These are phyloP conservation scores for Drosophila rhopaloa DNA, from an alignment of 1,140 invertebrate species.

Conservation along the genomic window DNA sequence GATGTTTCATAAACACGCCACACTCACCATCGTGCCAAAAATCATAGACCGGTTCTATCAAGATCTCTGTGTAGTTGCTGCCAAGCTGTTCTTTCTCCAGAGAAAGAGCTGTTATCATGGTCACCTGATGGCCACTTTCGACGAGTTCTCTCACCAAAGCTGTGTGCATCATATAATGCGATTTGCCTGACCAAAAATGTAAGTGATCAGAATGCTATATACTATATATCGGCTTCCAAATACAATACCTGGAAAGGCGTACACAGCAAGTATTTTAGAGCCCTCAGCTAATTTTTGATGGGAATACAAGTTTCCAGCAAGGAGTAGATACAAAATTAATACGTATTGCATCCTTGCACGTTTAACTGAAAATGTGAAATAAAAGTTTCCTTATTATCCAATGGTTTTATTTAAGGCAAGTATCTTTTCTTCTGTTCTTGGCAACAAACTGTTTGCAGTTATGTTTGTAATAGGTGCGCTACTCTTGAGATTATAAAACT, in stretches of 20 bases:
- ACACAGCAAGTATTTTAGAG: constrained; percentile 68
- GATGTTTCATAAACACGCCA: too few species aligned
- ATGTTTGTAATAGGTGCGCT: background rate
- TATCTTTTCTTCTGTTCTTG: background rate
- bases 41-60: constrained; percentile 77
- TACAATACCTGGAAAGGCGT: constrained; percentile 68
- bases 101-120: constrained; percentile 65
- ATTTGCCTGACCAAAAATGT: constrained; percentile 46
- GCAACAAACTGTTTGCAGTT: background rate
- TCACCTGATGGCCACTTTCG: constrained; percentile 69
- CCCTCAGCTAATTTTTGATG: background rate
- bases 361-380: background rate
- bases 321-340: constrained; percentile 23
- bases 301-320: background rate
- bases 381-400: background rate
- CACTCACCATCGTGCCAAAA: constrained; percentile 72
- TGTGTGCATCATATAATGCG: constrained; percentile 75
- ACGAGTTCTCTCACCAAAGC: constrained; percentile 68
- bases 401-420: background rate
- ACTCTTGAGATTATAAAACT: background rate
- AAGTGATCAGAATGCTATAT: background rate
- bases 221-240: background rate
- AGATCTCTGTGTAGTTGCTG: constrained; percentile 71
- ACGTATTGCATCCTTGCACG: constrained; percentile 9
- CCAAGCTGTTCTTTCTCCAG: constrained; percentile 55